Evolutionary conservation across 2,888 invertebrate genomes (phyloP), one percentile per base, ranked within the genome.

Genomic region (Congeria kusceri): DNA sequence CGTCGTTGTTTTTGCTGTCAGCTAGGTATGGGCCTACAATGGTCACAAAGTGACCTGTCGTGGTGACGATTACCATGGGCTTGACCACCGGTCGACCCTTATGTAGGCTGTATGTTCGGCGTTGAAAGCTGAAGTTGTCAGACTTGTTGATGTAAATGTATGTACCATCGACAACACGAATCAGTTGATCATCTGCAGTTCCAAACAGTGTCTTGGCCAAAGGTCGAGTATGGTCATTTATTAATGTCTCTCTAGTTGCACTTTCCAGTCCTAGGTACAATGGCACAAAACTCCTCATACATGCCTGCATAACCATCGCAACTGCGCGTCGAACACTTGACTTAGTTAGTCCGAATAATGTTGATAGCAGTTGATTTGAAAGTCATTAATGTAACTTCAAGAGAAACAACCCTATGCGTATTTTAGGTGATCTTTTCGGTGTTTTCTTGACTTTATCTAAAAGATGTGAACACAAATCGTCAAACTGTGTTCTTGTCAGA

Each of bases 121-220:
- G 25, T 63, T 81, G 79, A 44, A 84, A 84, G 0, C 27, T 3
- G 29, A 80, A 82, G 44, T 84, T 74, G 46, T 70, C 61, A 20
- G 65, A 69, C 32, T 84, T 81, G 1, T 81, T n/a, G 13, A 81
- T 79, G 39, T 75, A 84, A 18, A 79, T 80, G 44, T 77, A 85
- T n/a, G 80, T 85, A 3, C 80, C 80, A 65, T 82, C 82, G 11
- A 82, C n/a, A 3, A 78, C 82, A 5, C 82, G 44, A 23, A 78
- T 83, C n/a, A 62, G 53, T 25, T 32, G 57, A 9, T 66, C 7
- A 1, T 77, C 29, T 25, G 49, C 49, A 25, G 18, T 56, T n/a
- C 49, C 64, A 25, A 85, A 64, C 27, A 82, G 39, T 9, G 65
- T 28, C 49, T 77, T 47, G n/a, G n/a, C 78, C 9, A 39, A 49